Evolutionary conservation across 2,113 vertebrate genomes (phyloP), one percentile per base, ranked within the genome.

Genomic region (Chitala chitala): DNA sequence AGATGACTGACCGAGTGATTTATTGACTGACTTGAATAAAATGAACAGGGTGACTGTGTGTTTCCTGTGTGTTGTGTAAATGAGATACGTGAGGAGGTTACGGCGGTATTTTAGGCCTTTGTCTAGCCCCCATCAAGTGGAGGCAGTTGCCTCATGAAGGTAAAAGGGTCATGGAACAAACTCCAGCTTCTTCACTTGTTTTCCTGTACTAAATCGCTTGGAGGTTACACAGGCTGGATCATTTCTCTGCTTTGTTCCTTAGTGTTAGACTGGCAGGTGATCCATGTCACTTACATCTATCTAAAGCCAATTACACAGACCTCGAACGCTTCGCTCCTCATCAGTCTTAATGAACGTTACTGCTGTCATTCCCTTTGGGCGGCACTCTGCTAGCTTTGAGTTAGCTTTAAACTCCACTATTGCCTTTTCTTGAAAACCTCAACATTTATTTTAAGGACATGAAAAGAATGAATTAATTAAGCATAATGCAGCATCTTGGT

Each of bases 301-400:
- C 65, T 63, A 69, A 74, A 75, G 71, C 69, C 73, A 75, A 74
- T 71, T 70, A 78, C 38, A 54, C 24, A 22, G 46, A 38, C 31
- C 33, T 20, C 20, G 40, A 54, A 74, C 29, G 24, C 48, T 24
- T 24, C 26, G 26, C 59, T 48, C 53, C 22, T 58, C 36, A 44
- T 48, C 71, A 48, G 38, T 50, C 31, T n/a, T 3, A 40, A 69
- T 33, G 55, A 10, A 22, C 55, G 65, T 38, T 3, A 2, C n/a
- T 24, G 13, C 33, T 56, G 4, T 36, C 2, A 1, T 51, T 51
- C 48, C 48, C 20, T 10, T 20, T 51, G 48, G 20, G 1, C 7
- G 48, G 1, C 12, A 2, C 7, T 2, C 48, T 51, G 12, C 12
- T 7, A 48, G 48, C 12, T n/a, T n/a, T n/a, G n/a, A n/a, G n/a